Percentiles rank a stretch among this genome's conserved stretches.
Evolutionary conservation across 2,797 vertebrate species (phyloP).

Genomic region (Gambelia wislizenii): DNA sequence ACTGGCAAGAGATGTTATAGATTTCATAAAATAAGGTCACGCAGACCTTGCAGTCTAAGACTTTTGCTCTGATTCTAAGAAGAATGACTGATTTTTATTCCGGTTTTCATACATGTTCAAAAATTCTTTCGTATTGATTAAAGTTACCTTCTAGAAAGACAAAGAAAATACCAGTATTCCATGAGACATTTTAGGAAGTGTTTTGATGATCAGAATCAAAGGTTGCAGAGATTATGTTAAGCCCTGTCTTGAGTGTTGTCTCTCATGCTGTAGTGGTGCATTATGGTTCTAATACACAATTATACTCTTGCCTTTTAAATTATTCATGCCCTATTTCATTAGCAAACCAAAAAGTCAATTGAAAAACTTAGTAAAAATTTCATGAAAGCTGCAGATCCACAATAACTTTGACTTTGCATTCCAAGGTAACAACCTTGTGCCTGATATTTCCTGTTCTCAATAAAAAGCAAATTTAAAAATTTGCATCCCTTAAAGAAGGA

Average conservation of each 20-base stretch:
- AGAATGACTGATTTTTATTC: constrained; percentile 41
- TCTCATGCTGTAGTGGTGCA: constrained; percentile 56
- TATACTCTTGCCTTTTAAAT: constrained; percentile 66
- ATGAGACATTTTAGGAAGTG: constrained; percentile 42
- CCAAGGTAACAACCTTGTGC: constrained; percentile 55
- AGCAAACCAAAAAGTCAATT: constrained; percentile 74
- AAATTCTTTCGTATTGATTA: constrained; percentile 54
- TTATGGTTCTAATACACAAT: constrained; percentile 55
- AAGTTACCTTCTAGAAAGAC: constrained; percentile 26
- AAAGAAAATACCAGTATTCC: constrained; percentile 40
- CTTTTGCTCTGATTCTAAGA: constrained; percentile 29
- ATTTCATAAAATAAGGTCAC: neutral
- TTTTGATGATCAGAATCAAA: constrained; percentile 69
- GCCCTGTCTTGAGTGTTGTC: constrained; percentile 55
- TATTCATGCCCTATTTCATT: constrained; percentile 76
- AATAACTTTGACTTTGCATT: constrained; percentile 63
- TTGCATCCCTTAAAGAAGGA: constrained; percentile 67
- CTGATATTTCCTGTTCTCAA: constrained; percentile 56
- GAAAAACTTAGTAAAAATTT: constrained; percentile 78
- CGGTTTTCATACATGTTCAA: neutral
- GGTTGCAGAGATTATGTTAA: constrained; percentile 58
- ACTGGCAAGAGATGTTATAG: neutral
- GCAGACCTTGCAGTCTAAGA: constrained; percentile 12
- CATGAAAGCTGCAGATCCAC: constrained; percentile 69
- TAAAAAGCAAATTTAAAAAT: constrained; percentile 75